Base-by-base conservation (phyloP, 2,797 vertebrate genomes). In the Etheostoma nigrum region DNA sequence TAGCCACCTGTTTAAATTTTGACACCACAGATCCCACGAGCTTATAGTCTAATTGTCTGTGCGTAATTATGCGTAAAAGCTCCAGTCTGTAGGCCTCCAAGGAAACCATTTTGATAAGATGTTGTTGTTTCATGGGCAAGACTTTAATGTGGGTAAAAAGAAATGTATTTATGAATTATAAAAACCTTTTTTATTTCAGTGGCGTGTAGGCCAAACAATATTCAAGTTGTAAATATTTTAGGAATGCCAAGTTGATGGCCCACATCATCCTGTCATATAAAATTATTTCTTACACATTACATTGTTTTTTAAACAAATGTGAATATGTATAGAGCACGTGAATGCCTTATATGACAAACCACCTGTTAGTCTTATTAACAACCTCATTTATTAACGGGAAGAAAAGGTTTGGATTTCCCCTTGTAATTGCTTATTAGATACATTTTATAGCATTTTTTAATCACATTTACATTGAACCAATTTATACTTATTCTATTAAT, bases 31-130 rank as follows among this genome's bases (percentile, higher is more conserved):
- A 76, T 70, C 83, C 81, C 73, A 75, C 36, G 45, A 87, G 78
- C 79, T 84, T 83, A 84, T 44, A 42, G 62, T 25, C 60, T 64
- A 58, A 86, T 85, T 88, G 76, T 88, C 72, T 87, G 76, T 85
- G 89, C 88, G 82, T 87, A 92, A 92, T 91, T 82, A 85, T 78
- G 86, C 90, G 69, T 88, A 85, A 92, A 91, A 79, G 61, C 71
- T 53, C 3, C 75, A 57, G 49, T 45, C 65, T 81, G 62, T 23
- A 67, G 77, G 77, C 76, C 78, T 67, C 4, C 13, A 25, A 69
- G 67, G 53, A 67, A 53, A 76, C 70, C 53, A 21, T 36, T 52
- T 76, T 53, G 40, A 18, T 51, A 14, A 53, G 36, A 42, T 67
- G 49, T 5, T 74, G 64, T 18, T 72, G 21, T 73, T 80, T 71